Conservation (phyloP, 2,888 invertebrate species). For the Ennomos erosarius region DNA sequence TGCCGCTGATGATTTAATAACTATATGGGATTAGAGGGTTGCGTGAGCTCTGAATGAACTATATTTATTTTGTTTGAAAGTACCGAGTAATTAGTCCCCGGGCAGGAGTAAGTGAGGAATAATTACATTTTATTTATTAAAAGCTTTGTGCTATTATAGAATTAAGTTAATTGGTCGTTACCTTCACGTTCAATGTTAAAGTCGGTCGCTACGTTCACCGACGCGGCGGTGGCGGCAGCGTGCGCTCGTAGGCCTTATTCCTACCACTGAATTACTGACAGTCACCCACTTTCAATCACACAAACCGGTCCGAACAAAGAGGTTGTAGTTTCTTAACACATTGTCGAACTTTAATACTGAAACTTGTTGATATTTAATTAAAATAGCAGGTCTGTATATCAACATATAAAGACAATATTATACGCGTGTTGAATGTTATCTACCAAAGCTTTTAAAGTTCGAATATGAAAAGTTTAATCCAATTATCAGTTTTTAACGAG, state of each 20-base stretch:
- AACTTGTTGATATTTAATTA: constrained; percentile 43
- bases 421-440: constrained; percentile 20
- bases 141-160: constrained; percentile 55
- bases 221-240: constrained; percentile 20
- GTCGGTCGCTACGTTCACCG: constrained; percentile 59
- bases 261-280: constrained; percentile 57
- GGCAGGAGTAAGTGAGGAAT: constrained; percentile 42
- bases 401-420: constrained; percentile 23
- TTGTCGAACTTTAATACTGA: constrained; percentile 40
- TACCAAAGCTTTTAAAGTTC: constrained; percentile 9
- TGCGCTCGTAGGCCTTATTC: constrained; percentile 54
- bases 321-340: constrained; percentile 55
- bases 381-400: constrained; percentile 26
- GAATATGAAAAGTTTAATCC: constrained; percentile 12
- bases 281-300: constrained; percentile 76
- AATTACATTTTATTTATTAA: constrained; percentile 44
- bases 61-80: constrained; percentile 9
- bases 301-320: constrained; percentile 70
- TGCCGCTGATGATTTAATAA: constrained; percentile 26
- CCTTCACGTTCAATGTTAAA: constrained; percentile 76
- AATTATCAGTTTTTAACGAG: constrained; percentile 19
- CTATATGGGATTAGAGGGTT: constrained; percentile 16
- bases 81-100: constrained; percentile 9
- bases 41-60: constrained; percentile 6
- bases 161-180: constrained; percentile 70